A percentile compares a stretch with the other conserved stretches of the same genome.
These are phyloP conservation scores for Lasioglossum oenotherae DNA, from an alignment of 2,888 invertebrate species.

Conservation along the genomic window DNA sequence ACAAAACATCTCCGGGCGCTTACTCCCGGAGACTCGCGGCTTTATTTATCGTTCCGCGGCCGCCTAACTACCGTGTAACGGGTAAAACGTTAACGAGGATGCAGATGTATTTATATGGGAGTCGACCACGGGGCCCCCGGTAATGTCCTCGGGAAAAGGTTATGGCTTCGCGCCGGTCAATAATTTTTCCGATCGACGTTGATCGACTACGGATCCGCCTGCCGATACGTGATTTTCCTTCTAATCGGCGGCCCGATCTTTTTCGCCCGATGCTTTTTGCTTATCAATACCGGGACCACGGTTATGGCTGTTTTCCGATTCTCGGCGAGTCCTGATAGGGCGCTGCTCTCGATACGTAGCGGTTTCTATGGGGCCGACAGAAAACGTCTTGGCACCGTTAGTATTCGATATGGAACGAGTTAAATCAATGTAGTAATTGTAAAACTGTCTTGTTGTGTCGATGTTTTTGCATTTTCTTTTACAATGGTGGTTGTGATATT, in stretches of 20 bases:
- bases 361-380: background rate
- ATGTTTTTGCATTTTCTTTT: background rate
- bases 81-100: conserved; percentile 59
- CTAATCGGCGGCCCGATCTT: background rate
- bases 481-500: background rate
- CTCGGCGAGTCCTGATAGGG: background rate
- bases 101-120: conserved; percentile 58
- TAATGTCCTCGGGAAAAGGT: conserved; percentile 35
- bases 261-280: background rate
- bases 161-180: background rate
- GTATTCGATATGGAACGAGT: background rate
- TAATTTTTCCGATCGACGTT: conserved; percentile 24
- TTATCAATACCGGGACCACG: background rate
- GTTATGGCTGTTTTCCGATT: background rate
- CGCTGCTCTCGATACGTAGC: background rate
- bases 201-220: conserved; percentile 17
- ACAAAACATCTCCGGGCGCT: conserved; percentile 59
- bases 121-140: conserved; percentile 13
- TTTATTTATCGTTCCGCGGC: conserved; percentile 60
- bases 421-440: background rate
- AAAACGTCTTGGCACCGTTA: background rate
- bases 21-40: conserved; percentile 26
- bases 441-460: background rate
- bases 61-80: conserved; percentile 53
- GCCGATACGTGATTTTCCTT: conserved; percentile 12